These are phyloP conservation scores for Heliconius nattereri DNA, from an alignment of 1,140 invertebrate genomes.

Conservation along the genomic window DNA sequence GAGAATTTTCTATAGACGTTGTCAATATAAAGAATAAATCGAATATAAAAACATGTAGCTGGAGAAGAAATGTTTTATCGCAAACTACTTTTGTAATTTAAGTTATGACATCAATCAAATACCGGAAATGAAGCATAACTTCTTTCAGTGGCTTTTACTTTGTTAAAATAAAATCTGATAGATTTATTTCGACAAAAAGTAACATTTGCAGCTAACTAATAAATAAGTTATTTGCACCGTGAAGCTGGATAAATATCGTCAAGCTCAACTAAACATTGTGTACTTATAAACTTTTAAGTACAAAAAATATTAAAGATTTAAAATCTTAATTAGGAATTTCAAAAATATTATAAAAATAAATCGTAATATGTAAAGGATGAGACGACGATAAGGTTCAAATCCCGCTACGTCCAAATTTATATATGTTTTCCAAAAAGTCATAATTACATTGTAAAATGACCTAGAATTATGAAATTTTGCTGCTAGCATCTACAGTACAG, in stretches of 20 bases:
- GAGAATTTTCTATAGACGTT: background rate
- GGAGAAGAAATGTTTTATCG: background rate
- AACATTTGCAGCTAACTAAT: background rate
- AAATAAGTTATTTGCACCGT: background rate
- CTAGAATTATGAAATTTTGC: too few species aligned
- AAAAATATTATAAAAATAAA: too few species aligned
- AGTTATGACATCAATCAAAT: constrained; percentile 61
- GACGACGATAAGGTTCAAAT: too few species aligned
- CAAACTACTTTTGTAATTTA: background rate
- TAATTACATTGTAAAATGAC: too few species aligned
- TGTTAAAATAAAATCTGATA: constrained; percentile 16
- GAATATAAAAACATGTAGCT: background rate
- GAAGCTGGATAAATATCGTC: background rate
- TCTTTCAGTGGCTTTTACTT: constrained; percentile 31
- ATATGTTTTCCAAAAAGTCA: too few species aligned
- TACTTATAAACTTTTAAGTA: background rate
- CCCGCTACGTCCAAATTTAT: too few species aligned
- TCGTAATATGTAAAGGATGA: too few species aligned
- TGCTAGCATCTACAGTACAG: too few species aligned
- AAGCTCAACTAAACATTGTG: background rate
- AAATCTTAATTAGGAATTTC: too few species aligned
- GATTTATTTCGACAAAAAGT: constrained; percentile 1
- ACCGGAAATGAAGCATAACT: constrained; percentile 60
- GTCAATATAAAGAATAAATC: background rate
- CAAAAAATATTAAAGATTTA: too few species aligned